Percentiles rank a stretch among this genome's conserved stretches.
Conservation (phyloP, 2,797 vertebrate genomes). For the Poecile montanus region DNA sequence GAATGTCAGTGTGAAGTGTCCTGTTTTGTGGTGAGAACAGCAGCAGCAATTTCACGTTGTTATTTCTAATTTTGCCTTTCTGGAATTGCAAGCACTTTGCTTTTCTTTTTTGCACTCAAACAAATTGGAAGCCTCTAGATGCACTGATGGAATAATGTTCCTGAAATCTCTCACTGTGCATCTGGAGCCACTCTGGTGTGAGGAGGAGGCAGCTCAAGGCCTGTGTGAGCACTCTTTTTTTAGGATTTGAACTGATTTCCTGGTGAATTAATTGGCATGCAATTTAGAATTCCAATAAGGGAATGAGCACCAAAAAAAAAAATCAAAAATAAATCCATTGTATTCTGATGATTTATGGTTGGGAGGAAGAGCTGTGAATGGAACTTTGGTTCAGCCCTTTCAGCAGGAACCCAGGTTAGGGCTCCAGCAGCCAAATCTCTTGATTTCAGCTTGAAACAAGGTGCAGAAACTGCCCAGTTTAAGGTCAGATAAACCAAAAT, state of each 20-base stretch:
- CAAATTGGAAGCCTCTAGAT: slow-evolving; percentile 3
- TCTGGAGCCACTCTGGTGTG: neutral
- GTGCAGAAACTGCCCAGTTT: neutral
- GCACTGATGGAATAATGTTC: neutral
- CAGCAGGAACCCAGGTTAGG: neutral
- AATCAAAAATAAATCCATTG: no score
- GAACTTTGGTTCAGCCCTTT: neutral
- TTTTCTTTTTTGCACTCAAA: neutral
- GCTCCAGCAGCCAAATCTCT: neutral
- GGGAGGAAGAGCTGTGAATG: neutral
- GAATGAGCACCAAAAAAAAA: neutral
- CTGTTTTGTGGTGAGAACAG: neutral
- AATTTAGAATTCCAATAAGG: neutral
- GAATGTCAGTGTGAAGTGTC: neutral
- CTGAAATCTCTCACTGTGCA: neutral
- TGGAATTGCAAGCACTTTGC: neutral
- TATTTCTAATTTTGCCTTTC: slow-evolving; percentile 38
- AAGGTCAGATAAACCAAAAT: neutral
- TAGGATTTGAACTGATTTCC: neutral
- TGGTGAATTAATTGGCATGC: neutral
- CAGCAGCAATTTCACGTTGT: neutral
- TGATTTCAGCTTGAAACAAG: neutral
- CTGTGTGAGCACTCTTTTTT: neutral
- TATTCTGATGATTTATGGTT: neutral
- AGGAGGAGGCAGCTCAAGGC: slow-evolving; percentile 5